Conservation (phyloP, 2,888 invertebrate genomes). For the Nomada ferruginata region DNA sequence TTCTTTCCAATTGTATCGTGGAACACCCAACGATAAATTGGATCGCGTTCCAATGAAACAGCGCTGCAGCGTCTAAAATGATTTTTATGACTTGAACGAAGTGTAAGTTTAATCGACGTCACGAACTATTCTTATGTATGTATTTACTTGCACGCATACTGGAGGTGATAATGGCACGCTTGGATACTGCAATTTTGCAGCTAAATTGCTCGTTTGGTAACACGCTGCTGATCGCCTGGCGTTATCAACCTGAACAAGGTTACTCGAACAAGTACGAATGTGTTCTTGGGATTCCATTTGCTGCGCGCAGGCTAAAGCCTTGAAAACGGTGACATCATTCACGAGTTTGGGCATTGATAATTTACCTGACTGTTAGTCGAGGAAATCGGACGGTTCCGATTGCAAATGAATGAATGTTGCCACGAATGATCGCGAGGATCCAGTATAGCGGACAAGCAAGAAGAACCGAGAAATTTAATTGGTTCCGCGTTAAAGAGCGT, state of each 20-base stretch:
- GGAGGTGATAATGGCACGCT: not conserved
- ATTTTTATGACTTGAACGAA: not conserved
- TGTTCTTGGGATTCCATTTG: constrained; percentile 23
- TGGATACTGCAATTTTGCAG: constrained; percentile 11
- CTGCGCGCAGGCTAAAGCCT: not conserved
- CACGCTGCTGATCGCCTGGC: not conserved
- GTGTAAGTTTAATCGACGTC: not conserved
- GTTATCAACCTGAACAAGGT: constrained; percentile 52
- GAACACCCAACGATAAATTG: no score
- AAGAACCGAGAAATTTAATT: constrained; percentile 66
- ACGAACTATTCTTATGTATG: not conserved
- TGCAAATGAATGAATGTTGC: not conserved
- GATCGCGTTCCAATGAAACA: not conserved
- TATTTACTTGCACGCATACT: not conserved
- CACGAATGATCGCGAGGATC: not conserved
- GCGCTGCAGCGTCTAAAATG: not conserved
- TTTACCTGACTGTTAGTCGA: not conserved
- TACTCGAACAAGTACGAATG: constrained; percentile 22
- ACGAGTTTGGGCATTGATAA: constrained; percentile 28
- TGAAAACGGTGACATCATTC: constrained; percentile 39
- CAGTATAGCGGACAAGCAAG: constrained; percentile 27
- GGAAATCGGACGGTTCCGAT: not conserved
- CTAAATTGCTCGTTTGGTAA: not conserved
- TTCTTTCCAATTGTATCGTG: no score
- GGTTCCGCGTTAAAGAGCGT: constrained; percentile 61